Evolutionary conservation across 2,113 vertebrate genomes (phyloP), one percentile per base, ranked within the genome.

Genomic region (Pimephales promelas): DNA sequence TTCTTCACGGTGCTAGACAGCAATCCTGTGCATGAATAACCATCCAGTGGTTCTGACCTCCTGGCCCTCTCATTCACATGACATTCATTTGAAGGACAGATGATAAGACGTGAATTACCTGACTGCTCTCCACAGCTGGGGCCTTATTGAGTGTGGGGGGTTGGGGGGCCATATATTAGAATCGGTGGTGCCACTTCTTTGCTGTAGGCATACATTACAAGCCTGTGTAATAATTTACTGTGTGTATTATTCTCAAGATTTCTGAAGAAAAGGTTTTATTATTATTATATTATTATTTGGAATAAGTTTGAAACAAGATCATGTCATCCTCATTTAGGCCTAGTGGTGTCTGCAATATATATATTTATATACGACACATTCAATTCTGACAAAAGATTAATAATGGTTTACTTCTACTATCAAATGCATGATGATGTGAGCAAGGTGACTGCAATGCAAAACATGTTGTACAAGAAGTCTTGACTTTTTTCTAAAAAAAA

Each of bases 61-160:
- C 84, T 73, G 81, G 59, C 83, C 82, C 78, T 84, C 31, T 62
- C 10, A 64, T 68, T 87, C 86, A 82, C 89, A 24, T 83, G 89
- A 84, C 59, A 86, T 86, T 80, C 78, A 89, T 90, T 85, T 88
- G 79, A 82, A 76, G 70, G 71, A 81, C 77, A 75, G 72, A 72
- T 74, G 78, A 88, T 88, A 84, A 85, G 31, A 83, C 45, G 61
- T 83, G 78, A 86, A 87, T 90, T 89, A 79, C 85, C 68, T 76
- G 57, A 7, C 68, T 64, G 66, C 56, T 83, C 75, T 3, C 77
- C 72, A 74, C 87, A 86, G 85, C 85, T 87, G 83, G 72, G 88
- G 26, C 70, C 77, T 70, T 31, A 24, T n/a, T 10, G 11, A 54
- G 13, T 11, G 72, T 5, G 54, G 79, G 80, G 72, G 73, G 62